A percentile compares a stretch with the other conserved stretches of the same genome.
These are phyloP conservation scores for Cyclina sinensis DNA, from an alignment of 1,140 invertebrate genomes.

Conservation along the genomic window DNA sequence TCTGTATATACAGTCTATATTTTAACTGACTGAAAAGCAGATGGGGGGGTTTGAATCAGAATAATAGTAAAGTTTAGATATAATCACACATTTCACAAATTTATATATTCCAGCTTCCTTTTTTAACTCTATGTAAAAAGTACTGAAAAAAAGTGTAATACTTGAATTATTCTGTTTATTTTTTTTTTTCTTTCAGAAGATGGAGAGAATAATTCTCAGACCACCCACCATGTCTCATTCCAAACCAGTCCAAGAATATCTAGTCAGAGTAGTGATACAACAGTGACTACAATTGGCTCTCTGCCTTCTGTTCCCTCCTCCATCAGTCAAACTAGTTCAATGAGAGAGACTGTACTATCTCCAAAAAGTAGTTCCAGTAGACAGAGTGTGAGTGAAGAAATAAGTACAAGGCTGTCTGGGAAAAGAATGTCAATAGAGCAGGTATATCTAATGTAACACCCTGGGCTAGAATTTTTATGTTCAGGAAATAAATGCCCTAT, in stretches of 20 bases:
- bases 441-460: too few relatives aligned
- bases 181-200: not conserved
- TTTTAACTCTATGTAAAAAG: too few relatives aligned
- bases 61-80: too few relatives aligned
- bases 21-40: too few relatives aligned
- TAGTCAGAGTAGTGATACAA: conserved; percentile 56
- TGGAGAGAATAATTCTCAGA: not conserved
- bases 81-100: too few relatives aligned
- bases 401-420: conserved; percentile 27
- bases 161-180: not conserved
- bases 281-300: conserved; percentile 60
- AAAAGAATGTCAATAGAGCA: conserved; percentile 56
- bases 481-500: too few relatives aligned
- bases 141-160: too few relatives aligned
- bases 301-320: conserved; percentile 45
- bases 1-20: too few relatives aligned
- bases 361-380: conserved; percentile 18
- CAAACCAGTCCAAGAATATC: conserved; percentile 6
- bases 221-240: not conserved
- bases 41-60: too few relatives aligned
- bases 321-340: conserved; percentile 58
- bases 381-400: conserved; percentile 50
- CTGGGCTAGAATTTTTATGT: too few relatives aligned
- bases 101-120: too few relatives aligned
- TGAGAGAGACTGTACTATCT: conserved; percentile 16